Evolutionary conservation across 1,140 invertebrate species (phyloP), one percentile per base, ranked within the genome.

Genomic region (Microplitis mediator): DNA sequence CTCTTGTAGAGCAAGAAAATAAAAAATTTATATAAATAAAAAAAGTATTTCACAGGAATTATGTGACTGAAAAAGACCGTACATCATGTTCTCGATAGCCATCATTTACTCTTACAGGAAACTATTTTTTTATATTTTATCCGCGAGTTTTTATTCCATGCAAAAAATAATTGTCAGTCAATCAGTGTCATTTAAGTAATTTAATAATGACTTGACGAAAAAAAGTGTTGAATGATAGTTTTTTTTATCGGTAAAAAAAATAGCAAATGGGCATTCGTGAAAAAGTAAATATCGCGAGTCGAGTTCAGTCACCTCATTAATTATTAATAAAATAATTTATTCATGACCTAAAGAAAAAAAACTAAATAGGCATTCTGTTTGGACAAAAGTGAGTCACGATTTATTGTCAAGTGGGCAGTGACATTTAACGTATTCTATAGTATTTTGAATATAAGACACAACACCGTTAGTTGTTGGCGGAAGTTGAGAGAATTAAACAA

Each of bases 311-410:
- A 65, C 45, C 63, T 65, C 63, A 65, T 65, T 65, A 39, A 65
- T 65, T 65, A 65, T 65, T 65, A 65, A 65, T 65, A 65, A 31
- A 11, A 16, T 50, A 14, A 65, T 14, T 50, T 65, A 65, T 65
- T 65, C 63, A 65, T 32, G 23, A 31, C 45, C 34, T 1, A 34
- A 34, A 36, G 36, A 39, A 1, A 45, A 45, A 45, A 23, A 23
- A 23, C 23, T 1, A 23, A 45, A 45, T 45, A 45, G 6, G 39
- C n/a, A 34, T 64, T 35, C 62, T 34, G 35, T 64, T 64, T 64
- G 39, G 4, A 45, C 39, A 45, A 8, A 45, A 45, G 39, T 54
- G 52, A 54, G 9, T 54, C 52, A 54, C 52, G 3, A 54, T 54
- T 54, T 54, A 16, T 54, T 54, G 52, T 16, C n/a, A 54, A 54